These are phyloP conservation scores for Argyra leucocephala DNA, from an alignment of 2,888 invertebrate species.

Conservation along the genomic window DNA sequence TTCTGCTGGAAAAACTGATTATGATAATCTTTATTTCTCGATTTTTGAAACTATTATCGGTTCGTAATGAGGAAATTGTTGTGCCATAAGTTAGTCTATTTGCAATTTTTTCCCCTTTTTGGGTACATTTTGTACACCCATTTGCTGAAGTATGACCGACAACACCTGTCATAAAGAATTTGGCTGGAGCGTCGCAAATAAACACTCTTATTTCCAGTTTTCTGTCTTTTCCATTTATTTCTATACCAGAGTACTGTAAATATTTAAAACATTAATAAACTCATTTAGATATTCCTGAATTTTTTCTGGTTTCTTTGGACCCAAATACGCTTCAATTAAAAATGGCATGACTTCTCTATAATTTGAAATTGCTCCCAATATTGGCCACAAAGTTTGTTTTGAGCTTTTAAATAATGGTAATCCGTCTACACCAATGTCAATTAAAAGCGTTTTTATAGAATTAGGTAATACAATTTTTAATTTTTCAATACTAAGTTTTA, in stretches of 20 bases:
- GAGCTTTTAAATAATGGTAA: no score
- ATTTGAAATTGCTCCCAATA: no score
- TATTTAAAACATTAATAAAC: no score
- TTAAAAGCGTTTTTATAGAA: not conserved
- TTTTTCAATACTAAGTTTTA: not conserved
- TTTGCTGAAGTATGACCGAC: constrained; percentile 13
- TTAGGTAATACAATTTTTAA: not conserved
- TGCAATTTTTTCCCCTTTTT: constrained; percentile 10
- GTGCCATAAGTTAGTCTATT: constrained; percentile 7
- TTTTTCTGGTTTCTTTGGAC: not conserved
- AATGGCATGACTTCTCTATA: not conserved
- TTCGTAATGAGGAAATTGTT: not conserved
- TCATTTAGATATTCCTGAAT: no score
- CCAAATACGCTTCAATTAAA: constrained; percentile 4
- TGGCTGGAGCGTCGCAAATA: constrained; percentile 15
- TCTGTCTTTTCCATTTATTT: constrained; percentile 3
- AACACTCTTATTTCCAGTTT: constrained; percentile 8
- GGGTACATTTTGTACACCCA: constrained; percentile 15
- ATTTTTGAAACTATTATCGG: constrained; percentile 12
- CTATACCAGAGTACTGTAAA: not conserved
- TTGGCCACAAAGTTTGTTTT: no score
- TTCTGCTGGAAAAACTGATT: constrained; percentile 7
- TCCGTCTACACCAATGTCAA: not conserved
- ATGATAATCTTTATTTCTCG: constrained; percentile 7
- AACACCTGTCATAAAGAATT: constrained; percentile 11